These are phyloP conservation scores for Ceratina australensis DNA, from an alignment of 1,140 invertebrate genomes.

Conservation along the genomic window DNA sequence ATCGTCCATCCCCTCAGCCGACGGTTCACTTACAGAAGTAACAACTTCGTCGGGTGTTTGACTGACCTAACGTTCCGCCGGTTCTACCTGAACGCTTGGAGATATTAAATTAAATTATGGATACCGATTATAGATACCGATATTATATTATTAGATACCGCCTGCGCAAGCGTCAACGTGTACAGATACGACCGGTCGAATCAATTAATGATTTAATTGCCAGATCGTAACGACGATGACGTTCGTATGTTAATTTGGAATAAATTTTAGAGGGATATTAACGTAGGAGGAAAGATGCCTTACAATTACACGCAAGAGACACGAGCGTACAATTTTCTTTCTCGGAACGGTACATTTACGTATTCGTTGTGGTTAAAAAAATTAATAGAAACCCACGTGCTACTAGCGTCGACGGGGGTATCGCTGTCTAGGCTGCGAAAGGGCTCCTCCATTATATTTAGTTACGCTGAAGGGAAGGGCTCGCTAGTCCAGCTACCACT, in stretches of 20 bases:
- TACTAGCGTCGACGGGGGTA: slow-evolving; percentile 57
- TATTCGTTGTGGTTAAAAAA: slow-evolving; percentile 71
- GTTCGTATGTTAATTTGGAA: too few species aligned
- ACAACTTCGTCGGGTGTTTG: slow-evolving; percentile 35
- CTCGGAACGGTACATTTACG: slow-evolving; percentile 67
- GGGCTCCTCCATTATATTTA: slow-evolving; percentile 65
- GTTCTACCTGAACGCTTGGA: not conserved
- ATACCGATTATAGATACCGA: too few species aligned
- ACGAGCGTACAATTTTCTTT: slow-evolving; percentile 54
- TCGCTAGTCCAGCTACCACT: slow-evolving; percentile 48
- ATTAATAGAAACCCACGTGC: slow-evolving; percentile 70
- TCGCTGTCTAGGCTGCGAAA: slow-evolving; percentile 59
- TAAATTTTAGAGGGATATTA: not conserved
- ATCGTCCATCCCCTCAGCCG: slow-evolving; percentile 26
- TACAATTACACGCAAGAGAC: not conserved
- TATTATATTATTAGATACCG: too few species aligned
- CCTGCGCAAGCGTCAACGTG: slow-evolving; percentile 76
- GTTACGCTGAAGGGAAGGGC: slow-evolving; percentile 55
- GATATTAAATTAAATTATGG: not conserved
- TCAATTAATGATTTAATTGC: slow-evolving; percentile 77
- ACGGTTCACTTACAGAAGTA: slow-evolving; percentile 38
- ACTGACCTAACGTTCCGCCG: slow-evolving; percentile 23
- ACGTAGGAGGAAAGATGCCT: too few species aligned
- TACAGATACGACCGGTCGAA: slow-evolving; percentile 76
- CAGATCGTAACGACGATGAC: too few species aligned